Evolutionary conservation across 2,113 vertebrate genomes (phyloP).

Genomic region (Australoheros scitulus): DNA sequence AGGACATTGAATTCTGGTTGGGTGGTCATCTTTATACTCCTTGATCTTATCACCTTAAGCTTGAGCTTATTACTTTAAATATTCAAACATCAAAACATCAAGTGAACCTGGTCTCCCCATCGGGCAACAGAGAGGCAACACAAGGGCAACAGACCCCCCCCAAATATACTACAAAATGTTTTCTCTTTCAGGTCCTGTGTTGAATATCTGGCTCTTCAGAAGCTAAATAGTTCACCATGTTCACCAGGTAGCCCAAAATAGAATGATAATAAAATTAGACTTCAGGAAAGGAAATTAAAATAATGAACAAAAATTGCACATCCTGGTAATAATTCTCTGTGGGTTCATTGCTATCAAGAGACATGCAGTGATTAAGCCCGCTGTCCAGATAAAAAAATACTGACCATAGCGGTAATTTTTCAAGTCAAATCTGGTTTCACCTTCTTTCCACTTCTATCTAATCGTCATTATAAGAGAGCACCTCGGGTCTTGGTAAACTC

Average conservation of each 20-base stretch:
- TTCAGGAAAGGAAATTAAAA: neutral
- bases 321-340: neutral
- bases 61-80: neutral
- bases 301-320: neutral
- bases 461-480: neutral
- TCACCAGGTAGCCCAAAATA: neutral
- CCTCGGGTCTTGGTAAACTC: neutral
- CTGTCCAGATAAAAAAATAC: neutral
- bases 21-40: neutral
- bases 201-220: neutral
- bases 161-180: neutral
- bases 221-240: neutral
- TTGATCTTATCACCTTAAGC: neutral
- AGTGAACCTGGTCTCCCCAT: neutral
- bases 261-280: neutral
- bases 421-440: neutral
- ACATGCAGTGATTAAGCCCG: neutral
- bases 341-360: neutral
- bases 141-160: neutral
- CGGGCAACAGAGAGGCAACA: neutral
- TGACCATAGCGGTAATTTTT: neutral
- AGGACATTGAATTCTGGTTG: neutral
- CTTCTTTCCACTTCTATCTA: neutral
- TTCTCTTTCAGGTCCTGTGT: neutral
- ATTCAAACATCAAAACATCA: neutral